Evolutionary conservation across 92 coral and sea anemone genomes (phyloP).

Genomic region (Palythoa caribaeorum): DNA sequence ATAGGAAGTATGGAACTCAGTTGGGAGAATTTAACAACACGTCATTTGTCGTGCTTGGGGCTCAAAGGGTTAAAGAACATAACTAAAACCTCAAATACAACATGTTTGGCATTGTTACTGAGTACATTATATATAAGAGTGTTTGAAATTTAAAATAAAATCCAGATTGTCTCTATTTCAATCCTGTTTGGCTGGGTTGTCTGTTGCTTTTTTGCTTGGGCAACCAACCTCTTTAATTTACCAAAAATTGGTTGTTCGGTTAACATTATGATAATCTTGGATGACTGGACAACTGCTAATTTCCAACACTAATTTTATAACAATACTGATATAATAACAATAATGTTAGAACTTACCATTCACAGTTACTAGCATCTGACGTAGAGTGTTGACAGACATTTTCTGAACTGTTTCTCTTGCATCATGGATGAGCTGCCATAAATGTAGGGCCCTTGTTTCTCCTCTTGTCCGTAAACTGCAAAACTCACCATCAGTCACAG

Average conservation of each 20-base stretch:
- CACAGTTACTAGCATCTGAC: constrained; percentile 18
- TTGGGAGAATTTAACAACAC: no score
- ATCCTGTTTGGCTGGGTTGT: no score
- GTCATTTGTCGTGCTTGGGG: no score
- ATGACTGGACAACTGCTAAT: no score
- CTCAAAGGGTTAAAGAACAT: background rate
- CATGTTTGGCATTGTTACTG: constrained; percentile 14
- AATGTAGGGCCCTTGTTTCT: constrained; percentile 59
- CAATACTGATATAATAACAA: background rate
- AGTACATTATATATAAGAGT: background rate
- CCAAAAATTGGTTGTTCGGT: no score
- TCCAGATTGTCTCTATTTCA: no score
- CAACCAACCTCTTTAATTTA: no score
- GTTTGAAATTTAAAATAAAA: no score
- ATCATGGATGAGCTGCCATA: constrained; percentile 71
- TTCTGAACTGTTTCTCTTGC: constrained; percentile 63
- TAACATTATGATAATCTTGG: no score
- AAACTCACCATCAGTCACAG: constrained; percentile 74
- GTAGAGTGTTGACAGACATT: background rate
- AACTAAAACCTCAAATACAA: constrained; percentile 3
- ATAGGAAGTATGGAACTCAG: no score
- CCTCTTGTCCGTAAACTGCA: constrained; percentile 68
- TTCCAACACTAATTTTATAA: no score
- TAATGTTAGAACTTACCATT: constrained; percentile 8
- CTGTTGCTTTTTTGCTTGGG: no score